Evolutionary conservation across 2,888 invertebrate species (phyloP), one percentile per base, ranked within the genome.

Genomic region (Linhomoeus sp.): DNA sequence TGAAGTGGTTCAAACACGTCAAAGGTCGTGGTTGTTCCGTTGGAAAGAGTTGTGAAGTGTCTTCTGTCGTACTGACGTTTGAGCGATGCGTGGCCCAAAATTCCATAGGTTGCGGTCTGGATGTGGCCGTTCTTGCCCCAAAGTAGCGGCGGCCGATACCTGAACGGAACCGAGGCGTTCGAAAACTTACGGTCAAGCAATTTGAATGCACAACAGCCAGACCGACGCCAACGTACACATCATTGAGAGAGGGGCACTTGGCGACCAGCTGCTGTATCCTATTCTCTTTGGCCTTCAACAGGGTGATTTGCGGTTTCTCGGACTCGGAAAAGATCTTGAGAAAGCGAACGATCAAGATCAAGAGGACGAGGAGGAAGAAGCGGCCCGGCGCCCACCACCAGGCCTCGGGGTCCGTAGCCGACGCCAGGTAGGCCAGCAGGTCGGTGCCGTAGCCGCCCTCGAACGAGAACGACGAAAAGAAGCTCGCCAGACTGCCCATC

Each of bases 41-140:
- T 88, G 14, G 74, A 69, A 55, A 87, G 70, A 38, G 14, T 3
- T 17, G 20, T 20, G 7, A 25, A 79, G 46, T 83, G 77, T 46
- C 86, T 74, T 58, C 80, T 79, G 25, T 87, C 85, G 57, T 80
- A 77, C 1, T 84, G 82, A 78, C 82, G 81, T 45, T 85, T 85
- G 60, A 86, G 83, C 52, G 80, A 77, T 24, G 86, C 80, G 47
- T 87, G 76, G 1, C 70, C 69, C 45, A 70, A 58, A 47, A 68
- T 62, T 59, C 85, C 87, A 69, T 88, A 88, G 45, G 87, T 71
- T 50, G 87, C 80, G 1, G 88, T 88, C 67, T 90, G 88, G 22
- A 88, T 77, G 67, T 90, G 88, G 15, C 88, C 88, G 67, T 85
- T 87, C 67, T 84, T 85, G 49, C 90, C 90, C 88, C 88, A 90